Percentiles rank a stretch among this genome's conserved stretches.
Conservation (phyloP, 2,113 vertebrate genomes). For the Epinephelus cyanopodus region DNA sequence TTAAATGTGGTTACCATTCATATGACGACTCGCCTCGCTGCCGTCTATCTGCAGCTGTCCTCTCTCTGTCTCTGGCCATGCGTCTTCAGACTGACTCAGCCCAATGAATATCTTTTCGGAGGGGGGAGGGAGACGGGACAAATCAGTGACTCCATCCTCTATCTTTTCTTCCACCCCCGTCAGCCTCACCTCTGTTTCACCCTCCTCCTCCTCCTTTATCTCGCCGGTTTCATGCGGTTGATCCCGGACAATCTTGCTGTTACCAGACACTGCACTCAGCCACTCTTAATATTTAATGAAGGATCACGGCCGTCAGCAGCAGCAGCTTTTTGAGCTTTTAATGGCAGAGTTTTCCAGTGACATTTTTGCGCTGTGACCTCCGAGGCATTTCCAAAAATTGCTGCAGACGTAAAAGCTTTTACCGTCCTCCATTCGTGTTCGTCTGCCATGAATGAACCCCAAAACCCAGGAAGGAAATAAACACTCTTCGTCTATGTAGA, state of each 20-base stretch:
- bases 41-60: not conserved
- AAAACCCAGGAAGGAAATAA: not conserved
- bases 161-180: not conserved
- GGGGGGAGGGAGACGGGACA: not conserved
- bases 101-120: not conserved
- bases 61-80: not conserved
- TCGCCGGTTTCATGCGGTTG: constrained; percentile 34
- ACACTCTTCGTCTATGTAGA: not conserved
- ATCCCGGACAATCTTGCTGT: constrained; percentile 59
- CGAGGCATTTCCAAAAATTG: constrained; percentile 30
- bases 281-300: constrained; percentile 78
- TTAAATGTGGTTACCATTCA: too few relatives aligned
- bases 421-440: not conserved
- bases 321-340: constrained; percentile 59
- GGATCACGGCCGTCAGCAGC: constrained; percentile 33
- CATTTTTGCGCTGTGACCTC: constrained; percentile 47
- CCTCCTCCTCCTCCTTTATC: constrained; percentile 10
- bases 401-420: constrained; percentile 49
- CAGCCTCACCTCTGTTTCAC: not conserved
- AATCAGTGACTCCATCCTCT: constrained; percentile 28
- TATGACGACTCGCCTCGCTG: not conserved
- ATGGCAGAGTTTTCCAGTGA: constrained; percentile 50
- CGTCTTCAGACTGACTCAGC: constrained; percentile 28
- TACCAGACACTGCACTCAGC: constrained; percentile 76
- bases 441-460: not conserved